A percentile compares a stretch with the other conserved stretches of the same genome.
These are phyloP conservation scores for Drosophila flavopinicola DNA, from an alignment of 2,888 invertebrate genomes.

Conservation along the genomic window DNA sequence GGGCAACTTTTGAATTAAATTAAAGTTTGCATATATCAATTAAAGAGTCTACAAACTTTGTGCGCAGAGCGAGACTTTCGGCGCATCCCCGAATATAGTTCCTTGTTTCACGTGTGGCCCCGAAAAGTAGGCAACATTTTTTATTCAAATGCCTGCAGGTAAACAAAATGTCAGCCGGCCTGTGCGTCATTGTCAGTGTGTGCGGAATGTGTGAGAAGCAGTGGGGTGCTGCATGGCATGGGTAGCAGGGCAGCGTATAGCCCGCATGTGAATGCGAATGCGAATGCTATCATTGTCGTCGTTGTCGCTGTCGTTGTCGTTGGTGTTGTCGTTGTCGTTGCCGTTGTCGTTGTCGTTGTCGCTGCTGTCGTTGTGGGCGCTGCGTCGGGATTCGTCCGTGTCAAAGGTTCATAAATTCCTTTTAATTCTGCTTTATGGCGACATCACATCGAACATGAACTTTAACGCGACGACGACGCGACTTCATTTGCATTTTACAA, in stretches of 20 bases:
- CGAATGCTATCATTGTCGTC: conserved; percentile 62
- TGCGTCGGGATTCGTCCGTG: conserved; percentile 58
- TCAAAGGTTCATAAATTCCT: conserved; percentile 79
- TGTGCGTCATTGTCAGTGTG: conserved; percentile 25
- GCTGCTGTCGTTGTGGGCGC: conserved; percentile 25
- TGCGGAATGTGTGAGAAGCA: conserved; percentile 5
- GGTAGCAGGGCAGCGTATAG: conserved; percentile 2
- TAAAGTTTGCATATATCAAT: background rate
- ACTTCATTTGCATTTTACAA: conserved; percentile 80
- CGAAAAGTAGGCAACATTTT: conserved; percentile 46
- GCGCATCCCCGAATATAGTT: background rate
- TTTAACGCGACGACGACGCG: conserved; percentile 63
- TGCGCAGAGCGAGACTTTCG: background rate
- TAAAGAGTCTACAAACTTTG: background rate
- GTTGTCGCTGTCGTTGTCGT: conserved; percentile 32
- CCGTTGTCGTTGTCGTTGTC: conserved; percentile 43
- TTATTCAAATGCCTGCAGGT: conserved; percentile 53
- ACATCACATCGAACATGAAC: conserved; percentile 80
- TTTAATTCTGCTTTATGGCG: conserved; percentile 80
- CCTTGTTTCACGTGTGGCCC: conserved; percentile 6
- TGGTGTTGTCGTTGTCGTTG: conserved; percentile 31
- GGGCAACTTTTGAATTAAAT: background rate
- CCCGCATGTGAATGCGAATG: conserved; percentile 61
- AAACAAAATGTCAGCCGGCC: conserved; percentile 50
- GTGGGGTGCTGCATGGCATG: background rate